Evolutionary conservation across 2,888 invertebrate genomes (phyloP).

Genomic region (Bugula neritina): DNA sequence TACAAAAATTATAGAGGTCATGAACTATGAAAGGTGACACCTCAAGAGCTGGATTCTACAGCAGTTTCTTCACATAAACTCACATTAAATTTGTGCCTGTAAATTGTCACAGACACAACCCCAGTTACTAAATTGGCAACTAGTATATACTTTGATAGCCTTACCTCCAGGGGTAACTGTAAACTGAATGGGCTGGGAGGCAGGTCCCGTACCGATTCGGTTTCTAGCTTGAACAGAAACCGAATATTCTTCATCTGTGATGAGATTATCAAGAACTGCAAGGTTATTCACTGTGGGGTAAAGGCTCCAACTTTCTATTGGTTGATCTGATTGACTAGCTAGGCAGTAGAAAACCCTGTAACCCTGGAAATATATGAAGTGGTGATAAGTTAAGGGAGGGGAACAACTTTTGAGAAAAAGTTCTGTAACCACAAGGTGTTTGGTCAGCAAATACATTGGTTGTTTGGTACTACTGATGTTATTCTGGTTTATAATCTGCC

Average conservation of each 20-base stretch:
- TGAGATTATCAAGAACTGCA: constrained; percentile 85
- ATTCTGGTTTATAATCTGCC: too few relatives aligned
- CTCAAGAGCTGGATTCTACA: too few relatives aligned
- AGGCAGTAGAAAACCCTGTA: constrained; percentile 95
- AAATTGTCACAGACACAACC: too few relatives aligned
- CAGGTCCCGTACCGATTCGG: constrained; percentile 87
- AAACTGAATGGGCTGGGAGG: constrained; percentile 92
- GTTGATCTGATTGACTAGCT: constrained; percentile 75
- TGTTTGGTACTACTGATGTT: too few relatives aligned
- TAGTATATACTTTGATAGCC: constrained; percentile 29
- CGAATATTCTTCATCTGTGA: constrained; percentile 86
- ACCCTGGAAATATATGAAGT: constrained; percentile 73
- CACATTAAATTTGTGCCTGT: too few relatives aligned
- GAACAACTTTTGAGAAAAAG: too few relatives aligned
- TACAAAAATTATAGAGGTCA: too few relatives aligned
- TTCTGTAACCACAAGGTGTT: too few relatives aligned
- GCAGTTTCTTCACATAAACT: too few relatives aligned
- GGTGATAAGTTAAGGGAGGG: too few relatives aligned
- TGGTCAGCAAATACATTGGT: too few relatives aligned
- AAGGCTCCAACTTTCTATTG: constrained; percentile 86
- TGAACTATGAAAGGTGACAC: too few relatives aligned
- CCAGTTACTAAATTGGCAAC: neutral
- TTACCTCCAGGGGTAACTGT: constrained; percentile 82
- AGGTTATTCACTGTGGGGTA: constrained; percentile 80
- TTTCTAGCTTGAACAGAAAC: constrained; percentile 72